Base-by-base conservation (phyloP, 1,140 invertebrate genomes). In the Apis dorsata region DNA sequence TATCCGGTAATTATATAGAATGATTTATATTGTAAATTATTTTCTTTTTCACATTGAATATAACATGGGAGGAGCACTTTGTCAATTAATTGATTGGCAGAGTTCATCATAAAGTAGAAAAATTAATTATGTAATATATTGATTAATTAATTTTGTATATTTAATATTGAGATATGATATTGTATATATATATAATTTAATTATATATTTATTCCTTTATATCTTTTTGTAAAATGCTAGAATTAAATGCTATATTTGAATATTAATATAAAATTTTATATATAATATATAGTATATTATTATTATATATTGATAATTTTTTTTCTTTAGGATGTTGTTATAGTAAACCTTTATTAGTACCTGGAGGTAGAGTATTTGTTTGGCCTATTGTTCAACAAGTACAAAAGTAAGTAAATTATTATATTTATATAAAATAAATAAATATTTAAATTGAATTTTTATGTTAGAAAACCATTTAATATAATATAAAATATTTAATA, bases 311-410 rank as follows among this genome's bases (percentile, higher is more conserved):
- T 60, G 24, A 80, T 81, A 75, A 55, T n/a, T 13, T 21, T 74
- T 85, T 73, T 17, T 60, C 74, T 93, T 59, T 91, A 98, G 97
- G 97, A 96, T 98, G 98, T 92, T 98, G 97, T 92, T 98, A 98
- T 93, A 96, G 96, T 87, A 98, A 98, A 94, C 98, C 98, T 62
- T 93, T 98, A 34, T 93, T 99, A 79, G 97, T 99, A 63, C 98
- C 98, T 78, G 99, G 99, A 87, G 99, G 99, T 24, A 95, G 99
- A 84, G 98, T 98, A 44, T 99, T 99, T 95, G 98, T 99, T 7
- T 99, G 98, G 98, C 99, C 99, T 17, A 94, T 97, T 15, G 96
- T 99, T 79, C 99, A 99, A 93, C 96, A 97, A 95, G 97, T 99
- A 84, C 98, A 99, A 94, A 97, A 97, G 97, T 98, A 95, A 93